Evolutionary conservation across 2,113 vertebrate species (phyloP).

Genomic region (Collichthys lucidus): DNA sequence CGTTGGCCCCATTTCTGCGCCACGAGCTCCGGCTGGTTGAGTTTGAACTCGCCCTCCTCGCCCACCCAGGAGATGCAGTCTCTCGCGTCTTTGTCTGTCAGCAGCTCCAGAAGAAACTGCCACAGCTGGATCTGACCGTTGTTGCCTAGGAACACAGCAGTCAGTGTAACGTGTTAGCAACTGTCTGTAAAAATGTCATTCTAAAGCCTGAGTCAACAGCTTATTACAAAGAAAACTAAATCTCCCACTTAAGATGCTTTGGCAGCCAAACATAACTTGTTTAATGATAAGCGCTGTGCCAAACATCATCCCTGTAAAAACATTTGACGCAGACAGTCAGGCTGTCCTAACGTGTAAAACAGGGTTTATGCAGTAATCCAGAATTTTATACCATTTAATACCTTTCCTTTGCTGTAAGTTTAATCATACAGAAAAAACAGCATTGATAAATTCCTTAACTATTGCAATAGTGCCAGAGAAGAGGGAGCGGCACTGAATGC

Average conservation of each 20-base stretch:
- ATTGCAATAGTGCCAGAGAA: too few species aligned
- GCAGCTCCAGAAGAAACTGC: conserved; percentile 97
- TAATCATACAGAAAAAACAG: too few species aligned
- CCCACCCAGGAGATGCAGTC: conserved; percentile 99
- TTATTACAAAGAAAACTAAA: not conserved
- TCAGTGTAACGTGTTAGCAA: not conserved
- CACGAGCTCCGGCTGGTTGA: conserved; percentile 97
- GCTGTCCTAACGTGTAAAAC: not conserved
- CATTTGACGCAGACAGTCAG: not conserved
- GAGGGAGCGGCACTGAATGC: too few species aligned
- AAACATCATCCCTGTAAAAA: not conserved
- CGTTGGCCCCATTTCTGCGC: conserved; percentile 99
- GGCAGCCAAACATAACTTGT: not conserved
- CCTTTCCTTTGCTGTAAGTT: too few species aligned
- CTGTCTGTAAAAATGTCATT: not conserved
- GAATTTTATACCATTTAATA: too few species aligned
- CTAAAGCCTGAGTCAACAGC: too few species aligned
- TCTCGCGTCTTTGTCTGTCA: conserved; percentile 96
- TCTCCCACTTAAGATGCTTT: not conserved
- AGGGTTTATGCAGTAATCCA: too few species aligned
- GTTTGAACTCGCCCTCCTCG: conserved; percentile 97
- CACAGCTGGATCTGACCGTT: conserved; percentile 99
- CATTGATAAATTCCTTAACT: too few species aligned
- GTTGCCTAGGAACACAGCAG: conserved; percentile 86
- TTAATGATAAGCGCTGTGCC: not conserved